Evolutionary conservation across 1,140 invertebrate genomes (phyloP).

Genomic region (Anastrepha ludens): DNA sequence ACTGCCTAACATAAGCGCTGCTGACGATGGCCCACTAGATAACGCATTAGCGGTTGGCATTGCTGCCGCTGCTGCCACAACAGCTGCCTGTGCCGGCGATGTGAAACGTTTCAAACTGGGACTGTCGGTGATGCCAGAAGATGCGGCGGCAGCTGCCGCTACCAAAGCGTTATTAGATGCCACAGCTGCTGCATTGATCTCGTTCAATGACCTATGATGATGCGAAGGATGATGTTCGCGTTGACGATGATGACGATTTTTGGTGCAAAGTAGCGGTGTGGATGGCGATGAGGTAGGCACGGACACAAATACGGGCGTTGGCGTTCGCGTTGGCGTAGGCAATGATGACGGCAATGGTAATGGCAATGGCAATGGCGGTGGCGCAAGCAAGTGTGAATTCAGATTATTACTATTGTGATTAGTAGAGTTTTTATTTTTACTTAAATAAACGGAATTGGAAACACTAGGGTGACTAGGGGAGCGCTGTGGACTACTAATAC

Average conservation of each 20-base stretch:
- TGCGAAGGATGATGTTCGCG: slow-evolving; percentile 12
- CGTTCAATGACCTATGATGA: slow-evolving; percentile 56
- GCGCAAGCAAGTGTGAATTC: slow-evolving; percentile 50
- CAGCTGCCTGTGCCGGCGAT: slow-evolving; percentile 60
- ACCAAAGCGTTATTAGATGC: slow-evolving; percentile 31
- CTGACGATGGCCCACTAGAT: not conserved
- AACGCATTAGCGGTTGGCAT: not conserved
- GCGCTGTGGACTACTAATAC: slow-evolving; percentile 40
- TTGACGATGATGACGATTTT: slow-evolving; percentile 50
- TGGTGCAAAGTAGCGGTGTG: slow-evolving; percentile 46
- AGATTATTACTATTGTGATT: slow-evolving; percentile 70
- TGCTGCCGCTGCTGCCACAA: slow-evolving; percentile 58
- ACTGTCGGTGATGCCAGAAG: slow-evolving; percentile 56
- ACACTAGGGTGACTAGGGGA: not conserved
- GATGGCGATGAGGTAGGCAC: slow-evolving; percentile 26
- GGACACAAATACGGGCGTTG: not conserved
- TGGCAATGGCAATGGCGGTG: slow-evolving; percentile 44
- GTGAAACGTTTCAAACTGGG: slow-evolving; percentile 62
- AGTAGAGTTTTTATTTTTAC: slow-evolving; percentile 67
- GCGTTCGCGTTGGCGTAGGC: not conserved
- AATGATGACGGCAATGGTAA: slow-evolving; percentile 32
- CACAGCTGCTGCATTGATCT: slow-evolving; percentile 42
- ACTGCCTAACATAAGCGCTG: not conserved
- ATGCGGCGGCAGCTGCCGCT: not conserved
- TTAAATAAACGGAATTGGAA: slow-evolving; percentile 61